A percentile compares a stretch with the other conserved stretches of the same genome.
phyloP scores from a whole-genome alignment of 2,888 invertebrate genomes.

The Nephrotoma appendiculata region DNA sequence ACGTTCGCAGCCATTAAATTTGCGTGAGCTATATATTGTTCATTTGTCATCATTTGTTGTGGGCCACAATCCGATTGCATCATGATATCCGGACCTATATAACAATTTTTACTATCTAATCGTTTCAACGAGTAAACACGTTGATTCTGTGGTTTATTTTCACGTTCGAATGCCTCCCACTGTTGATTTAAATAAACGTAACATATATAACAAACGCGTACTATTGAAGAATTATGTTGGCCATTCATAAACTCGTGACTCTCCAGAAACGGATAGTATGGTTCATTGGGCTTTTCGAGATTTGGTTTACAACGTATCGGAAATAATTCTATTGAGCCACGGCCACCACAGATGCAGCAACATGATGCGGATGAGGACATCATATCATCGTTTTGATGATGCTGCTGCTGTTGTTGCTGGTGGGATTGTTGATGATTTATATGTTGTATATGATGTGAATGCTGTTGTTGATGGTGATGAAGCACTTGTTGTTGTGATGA shows the following conservation, averaged over 20 bases:
- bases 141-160: slow-evolving; percentile 71
- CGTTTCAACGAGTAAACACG: slow-evolving; percentile 87
- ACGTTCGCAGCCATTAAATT: slow-evolving; percentile 17
- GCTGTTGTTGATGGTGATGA: slow-evolving; percentile 12
- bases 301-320: slow-evolving; percentile 51
- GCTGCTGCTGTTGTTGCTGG: slow-evolving; percentile 16
- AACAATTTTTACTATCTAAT: slow-evolving; percentile 69
- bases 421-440: slow-evolving; percentile 13
- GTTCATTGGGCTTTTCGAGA: slow-evolving; percentile 53
- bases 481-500: slow-evolving; percentile 14
- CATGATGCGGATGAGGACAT: slow-evolving; percentile 20
- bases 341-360: slow-evolving; percentile 61
- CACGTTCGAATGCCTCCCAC: slow-evolving; percentile 82
- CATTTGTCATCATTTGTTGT: slow-evolving; percentile 61
- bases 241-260: slow-evolving; percentile 74
- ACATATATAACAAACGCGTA: slow-evolving; percentile 73
- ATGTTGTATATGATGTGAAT: slow-evolving; percentile 9
- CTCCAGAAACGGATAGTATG: slow-evolving; percentile 85
- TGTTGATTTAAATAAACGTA: slow-evolving; percentile 75
- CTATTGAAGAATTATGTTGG: slow-evolving; percentile 35
- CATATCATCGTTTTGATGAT: slow-evolving; percentile 9
- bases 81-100: slow-evolving; percentile 78
- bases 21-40: slow-evolving; percentile 24
- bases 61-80: slow-evolving; percentile 87
- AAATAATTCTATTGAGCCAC: slow-evolving; percentile 46